Conservation (phyloP, 1,140 invertebrate genomes). For the Drosophila bipectinata region DNA sequence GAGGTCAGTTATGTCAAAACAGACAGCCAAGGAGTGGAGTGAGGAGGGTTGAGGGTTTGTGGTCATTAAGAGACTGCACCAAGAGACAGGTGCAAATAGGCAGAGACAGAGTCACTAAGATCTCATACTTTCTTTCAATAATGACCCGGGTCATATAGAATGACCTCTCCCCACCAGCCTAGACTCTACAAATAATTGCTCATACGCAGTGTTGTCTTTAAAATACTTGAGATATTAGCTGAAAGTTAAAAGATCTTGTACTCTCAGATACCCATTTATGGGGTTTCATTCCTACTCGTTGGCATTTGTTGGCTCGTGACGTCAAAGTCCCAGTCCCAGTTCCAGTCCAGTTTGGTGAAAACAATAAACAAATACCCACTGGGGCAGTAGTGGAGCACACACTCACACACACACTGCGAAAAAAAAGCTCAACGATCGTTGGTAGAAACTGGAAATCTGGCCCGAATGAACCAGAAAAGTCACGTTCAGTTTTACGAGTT, state of each 20-base stretch:
- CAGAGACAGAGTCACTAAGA: constrained; percentile 28
- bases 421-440: constrained; percentile 24
- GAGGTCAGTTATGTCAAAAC: constrained; percentile 64
- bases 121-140: too few species aligned
- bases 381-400: constrained; percentile 26
- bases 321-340: constrained; percentile 15
- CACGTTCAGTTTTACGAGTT: constrained; percentile 4
- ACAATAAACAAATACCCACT: constrained; percentile 17
- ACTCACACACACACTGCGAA: not conserved
- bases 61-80: constrained; percentile 43
- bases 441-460: constrained; percentile 31
- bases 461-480: constrained; percentile 7
- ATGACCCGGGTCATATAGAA: too few species aligned
- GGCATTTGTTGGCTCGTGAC: constrained; percentile 2
- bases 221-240: too few species aligned
- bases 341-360: not conserved
- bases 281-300: not conserved
- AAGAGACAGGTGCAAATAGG: constrained; percentile 27
- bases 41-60: constrained; percentile 17
- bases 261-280: too few species aligned
- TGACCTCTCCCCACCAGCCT: too few species aligned
- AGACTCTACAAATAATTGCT: too few species aligned
- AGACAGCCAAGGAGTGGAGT: constrained; percentile 25
- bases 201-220: too few species aligned
- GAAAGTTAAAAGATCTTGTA: too few species aligned